Evolutionary conservation across 2,888 invertebrate species (phyloP).

Genomic region (Pammene fasciana): DNA sequence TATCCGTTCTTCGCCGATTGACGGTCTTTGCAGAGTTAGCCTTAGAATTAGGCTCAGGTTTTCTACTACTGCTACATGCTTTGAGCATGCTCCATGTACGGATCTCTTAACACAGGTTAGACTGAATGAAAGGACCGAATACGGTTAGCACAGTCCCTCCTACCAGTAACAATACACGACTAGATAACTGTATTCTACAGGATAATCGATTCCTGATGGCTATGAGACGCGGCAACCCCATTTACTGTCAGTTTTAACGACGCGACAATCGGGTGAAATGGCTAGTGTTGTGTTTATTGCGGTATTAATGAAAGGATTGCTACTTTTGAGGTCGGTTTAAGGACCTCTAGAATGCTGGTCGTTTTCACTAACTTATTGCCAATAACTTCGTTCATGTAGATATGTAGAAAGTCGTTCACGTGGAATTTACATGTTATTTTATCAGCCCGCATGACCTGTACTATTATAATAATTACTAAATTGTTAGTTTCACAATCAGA

Average conservation of each 20-base stretch:
- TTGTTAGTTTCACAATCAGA: too few species aligned
- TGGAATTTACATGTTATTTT: too few species aligned
- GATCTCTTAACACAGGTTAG: neutral
- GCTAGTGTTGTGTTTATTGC: slow-evolving; percentile 7
- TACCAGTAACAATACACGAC: neutral
- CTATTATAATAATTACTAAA: too few species aligned
- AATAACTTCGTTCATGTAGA: too few species aligned
- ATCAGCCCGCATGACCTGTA: too few species aligned
- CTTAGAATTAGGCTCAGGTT: too few species aligned
- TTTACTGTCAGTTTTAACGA: slow-evolving; percentile 67
- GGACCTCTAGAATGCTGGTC: neutral
- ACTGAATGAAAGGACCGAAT: neutral
- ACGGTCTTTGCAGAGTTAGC: too few species aligned
- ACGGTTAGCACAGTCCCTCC: neutral
- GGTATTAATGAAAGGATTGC: neutral
- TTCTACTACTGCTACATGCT: too few species aligned
- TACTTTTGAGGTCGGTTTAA: neutral
- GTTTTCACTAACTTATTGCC: too few species aligned
- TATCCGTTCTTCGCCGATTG: too few species aligned
- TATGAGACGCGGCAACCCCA: slow-evolving; percentile 42
- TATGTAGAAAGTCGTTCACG: too few species aligned
- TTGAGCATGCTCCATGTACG: too few species aligned
- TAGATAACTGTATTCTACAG: slow-evolving; percentile 57
- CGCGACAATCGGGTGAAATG: slow-evolving; percentile 45
- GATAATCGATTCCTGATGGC: slow-evolving; percentile 66